Evolutionary conservation across 1,140 invertebrate species (phyloP), one percentile per base, ranked within the genome.

Genomic region (Ganaspis sp.): DNA sequence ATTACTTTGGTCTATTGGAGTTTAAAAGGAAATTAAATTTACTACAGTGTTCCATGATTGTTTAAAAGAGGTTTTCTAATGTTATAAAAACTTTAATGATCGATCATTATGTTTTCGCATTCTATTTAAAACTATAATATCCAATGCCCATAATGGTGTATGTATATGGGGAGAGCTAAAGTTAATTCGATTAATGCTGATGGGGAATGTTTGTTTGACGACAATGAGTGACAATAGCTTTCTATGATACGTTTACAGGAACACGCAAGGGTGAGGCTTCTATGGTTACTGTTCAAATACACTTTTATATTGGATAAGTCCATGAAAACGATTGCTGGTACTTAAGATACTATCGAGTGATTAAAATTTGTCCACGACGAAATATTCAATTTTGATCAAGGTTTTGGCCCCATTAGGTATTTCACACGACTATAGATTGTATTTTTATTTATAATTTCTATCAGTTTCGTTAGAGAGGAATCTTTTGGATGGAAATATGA

Each of bases 241-340:
- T 69, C 12, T 23, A 8, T 19, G 29, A 54, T 72, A 54, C 17
- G 42, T 70, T 71, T 69, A 53, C 42, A 21, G 29, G 49, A 71
- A 71, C 49, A 73, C 71, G 70, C 72, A 72, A 76, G 77, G 84
- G 84, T 76, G 82, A 72, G 80, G 84, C 79, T 49, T 17, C 81
- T 84, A 80, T 45, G 70, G 75, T 85, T 85, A 84, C 84, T 80
- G 75, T 71, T 69, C 74, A 85, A 85, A 85, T 75, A 84, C 69
- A 82, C 74, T 85, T 80, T 75, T 70, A 78, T 83, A 85, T 84
- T 81, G 40, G 21, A 54, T 38, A 76, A 72, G 45, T 19, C 19
- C n/a, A 73, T 17, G 21, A 73, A 77, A 74, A 81, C 80, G 72
- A 80, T 79, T 12, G 1, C 81, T 81, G 78, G 78, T 74, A n/a